Evolutionary conservation across 92 coral and sea anemone genomes (phyloP), one percentile per base, ranked within the genome.

Genomic region (Umimayanthus chanpuru): DNA sequence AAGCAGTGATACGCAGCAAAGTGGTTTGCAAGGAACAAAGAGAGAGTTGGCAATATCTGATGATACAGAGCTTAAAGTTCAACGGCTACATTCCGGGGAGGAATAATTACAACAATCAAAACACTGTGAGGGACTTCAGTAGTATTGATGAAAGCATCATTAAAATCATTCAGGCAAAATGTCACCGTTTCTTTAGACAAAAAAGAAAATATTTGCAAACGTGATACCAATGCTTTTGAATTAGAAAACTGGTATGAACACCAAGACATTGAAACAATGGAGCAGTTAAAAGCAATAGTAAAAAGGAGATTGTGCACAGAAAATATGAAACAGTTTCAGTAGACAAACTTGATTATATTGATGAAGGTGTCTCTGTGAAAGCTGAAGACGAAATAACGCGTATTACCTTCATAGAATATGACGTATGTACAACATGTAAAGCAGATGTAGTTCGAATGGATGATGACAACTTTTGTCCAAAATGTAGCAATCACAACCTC

Each of bases 71-170:
- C 56, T 49, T 47, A 85, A 73, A 6, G 38, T 55, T 23, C 81
- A 85, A 53, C 36, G 36, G 88, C 81, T 9, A 85, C 56, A 16
- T 15, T 85, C 23, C 75, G 73, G 81, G 81, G 88, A 53, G 81
- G 29, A 53, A 85, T 39, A 53, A 81, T 75, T 2, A 40, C 10
- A 0, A 73, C 72, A 32, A 74, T 85, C 53, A 32, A 50, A 28
- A n/a, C 81, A 47, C 55, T 47, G 40, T 21, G 6, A 28, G 74
- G 49, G 75, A 73, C 25, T 29, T 41, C 88, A 85, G 79, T 68
- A 9, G 58, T 47, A 20, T 6, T 72, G 23, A 30, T 66, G 36
- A 85, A 71, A 72, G 88, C 88, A 68, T 10, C 71, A 68, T n/a
- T 72, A 0, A 71, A 28, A 40, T 85, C 88, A 71, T 85, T n/a